phyloP scores from a whole-genome alignment of 2,113 vertebrate species.

The Daphoenositta chrysoptera region DNA sequence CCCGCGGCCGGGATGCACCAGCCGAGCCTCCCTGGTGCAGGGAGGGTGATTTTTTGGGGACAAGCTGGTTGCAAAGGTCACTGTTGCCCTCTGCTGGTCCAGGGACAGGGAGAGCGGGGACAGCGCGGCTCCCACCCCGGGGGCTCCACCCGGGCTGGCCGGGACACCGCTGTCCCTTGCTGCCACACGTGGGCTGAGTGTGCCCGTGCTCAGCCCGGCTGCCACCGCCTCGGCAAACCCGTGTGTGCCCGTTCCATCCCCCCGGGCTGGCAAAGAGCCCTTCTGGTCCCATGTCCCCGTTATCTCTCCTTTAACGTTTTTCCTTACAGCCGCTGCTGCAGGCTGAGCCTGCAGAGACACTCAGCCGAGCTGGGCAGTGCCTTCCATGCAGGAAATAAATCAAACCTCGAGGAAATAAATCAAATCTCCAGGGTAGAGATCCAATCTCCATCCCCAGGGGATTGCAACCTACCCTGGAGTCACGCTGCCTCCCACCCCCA shows the following conservation, averaged over 20 bases:
- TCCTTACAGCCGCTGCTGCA: rapidly evolving
- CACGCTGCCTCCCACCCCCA: not conserved
- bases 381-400: not conserved
- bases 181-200: not conserved
- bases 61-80: slow-evolving; percentile 31
- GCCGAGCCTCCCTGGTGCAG: not conserved
- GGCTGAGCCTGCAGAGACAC: not conserved
- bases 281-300: not conserved
- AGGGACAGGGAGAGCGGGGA: not conserved
- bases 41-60: not conserved
- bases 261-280: not conserved
- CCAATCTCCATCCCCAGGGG: not conserved
- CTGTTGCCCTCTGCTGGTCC: slow-evolving; percentile 66
- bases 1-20: not conserved
- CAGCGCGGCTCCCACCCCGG: not conserved
- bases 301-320: not conserved
- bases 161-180: not conserved
- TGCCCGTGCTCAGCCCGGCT: not conserved
- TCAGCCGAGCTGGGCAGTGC: not conserved
- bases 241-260: rapidly evolving
- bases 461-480: not conserved
- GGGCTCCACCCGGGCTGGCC: not conserved
- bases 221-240: not conserved
- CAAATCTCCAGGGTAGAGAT: not conserved
- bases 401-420: not conserved